Percentiles rank a stretch among this genome's conserved stretches.
phyloP scores from a whole-genome alignment of 2,888 invertebrate species.

The Cantharis flavilabris region DNA sequence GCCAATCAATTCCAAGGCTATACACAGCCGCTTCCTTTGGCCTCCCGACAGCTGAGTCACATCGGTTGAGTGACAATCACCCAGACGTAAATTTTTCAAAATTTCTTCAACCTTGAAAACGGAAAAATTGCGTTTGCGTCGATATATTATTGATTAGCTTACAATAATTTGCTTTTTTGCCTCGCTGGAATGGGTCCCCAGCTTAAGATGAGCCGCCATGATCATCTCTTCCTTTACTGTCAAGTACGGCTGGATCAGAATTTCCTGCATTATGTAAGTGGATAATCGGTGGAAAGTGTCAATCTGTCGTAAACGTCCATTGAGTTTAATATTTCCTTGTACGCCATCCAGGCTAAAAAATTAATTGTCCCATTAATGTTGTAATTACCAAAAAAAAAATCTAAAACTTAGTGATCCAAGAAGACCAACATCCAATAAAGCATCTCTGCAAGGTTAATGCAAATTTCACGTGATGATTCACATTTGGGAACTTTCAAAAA shows the following conservation, averaged over 20 bases:
- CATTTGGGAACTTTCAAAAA: no score
- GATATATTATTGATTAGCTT: no score
- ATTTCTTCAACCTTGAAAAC: constrained; percentile 70
- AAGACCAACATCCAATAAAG: background rate
- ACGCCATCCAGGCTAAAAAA: constrained; percentile 59
- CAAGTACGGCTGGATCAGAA: constrained; percentile 70
- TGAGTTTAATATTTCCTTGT: constrained; percentile 69
- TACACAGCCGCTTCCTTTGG: constrained; percentile 74
- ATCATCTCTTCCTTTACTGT: constrained; percentile 76
- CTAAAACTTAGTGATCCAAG: background rate
- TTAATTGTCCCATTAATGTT: background rate
- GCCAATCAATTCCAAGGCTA: constrained; percentile 79
- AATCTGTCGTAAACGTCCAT: constrained; percentile 69
- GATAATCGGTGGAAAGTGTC: constrained; percentile 74
- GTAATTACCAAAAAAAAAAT: no score
- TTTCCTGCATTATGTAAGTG: constrained; percentile 83
- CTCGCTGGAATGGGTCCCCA: constrained; percentile 57
- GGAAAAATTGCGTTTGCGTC: no score
- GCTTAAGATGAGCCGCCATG: constrained; percentile 74
- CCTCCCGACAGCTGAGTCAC: constrained; percentile 75
- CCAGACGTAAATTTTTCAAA: constrained; percentile 70
- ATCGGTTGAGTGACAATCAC: constrained; percentile 67
- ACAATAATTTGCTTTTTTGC: background rate
- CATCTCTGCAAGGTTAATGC: background rate
- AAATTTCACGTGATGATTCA: no score